phyloP scores from a whole-genome alignment of 2,888 invertebrate genomes.

The Phaedon cochleariae region DNA sequence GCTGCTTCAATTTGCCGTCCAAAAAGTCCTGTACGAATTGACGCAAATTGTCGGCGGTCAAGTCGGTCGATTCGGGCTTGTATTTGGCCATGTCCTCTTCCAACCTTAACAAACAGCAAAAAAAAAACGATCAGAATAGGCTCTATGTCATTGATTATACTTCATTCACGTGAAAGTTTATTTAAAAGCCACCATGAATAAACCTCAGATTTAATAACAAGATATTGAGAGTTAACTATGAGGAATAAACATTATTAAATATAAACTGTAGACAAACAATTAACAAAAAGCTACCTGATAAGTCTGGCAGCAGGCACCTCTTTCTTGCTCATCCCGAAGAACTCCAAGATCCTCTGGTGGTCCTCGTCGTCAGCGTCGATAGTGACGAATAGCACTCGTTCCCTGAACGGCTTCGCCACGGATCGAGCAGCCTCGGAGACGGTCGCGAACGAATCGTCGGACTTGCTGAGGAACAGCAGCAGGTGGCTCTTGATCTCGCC shows the following conservation, averaged over 20 bases:
- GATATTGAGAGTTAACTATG: too few species aligned
- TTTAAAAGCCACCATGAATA: too few species aligned
- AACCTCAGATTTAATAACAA: too few species aligned
- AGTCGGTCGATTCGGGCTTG: conserved; percentile 84
- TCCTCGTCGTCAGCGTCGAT: conserved; percentile 96
- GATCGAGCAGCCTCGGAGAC: conserved; percentile 79
- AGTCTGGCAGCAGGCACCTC: conserved; percentile 90
- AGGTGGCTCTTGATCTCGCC: conserved; percentile 98
- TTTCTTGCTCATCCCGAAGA: conserved; percentile 94
- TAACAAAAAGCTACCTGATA: too few species aligned
- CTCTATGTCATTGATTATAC: too few species aligned
- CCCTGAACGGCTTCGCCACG: conserved; percentile 90
- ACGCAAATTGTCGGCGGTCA: conserved; percentile 74
- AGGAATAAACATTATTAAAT: too few species aligned
- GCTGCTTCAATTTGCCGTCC: conserved; percentile 93
- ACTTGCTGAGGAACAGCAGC: conserved; percentile 93
- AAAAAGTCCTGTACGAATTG: conserved; percentile 89
- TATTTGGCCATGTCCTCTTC: conserved; percentile 98
- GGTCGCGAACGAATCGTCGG: conserved; percentile 84
- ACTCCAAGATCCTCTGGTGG: conserved; percentile 96
- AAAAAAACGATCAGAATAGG: too few species aligned
- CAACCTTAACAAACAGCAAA: too few species aligned
- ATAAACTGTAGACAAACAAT: too few species aligned
- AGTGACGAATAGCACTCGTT: conserved; percentile 88
- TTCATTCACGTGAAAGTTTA: too few species aligned